Base-by-base conservation (phyloP, 2,113 vertebrate species). In the Bujurquina vittata region DNA sequence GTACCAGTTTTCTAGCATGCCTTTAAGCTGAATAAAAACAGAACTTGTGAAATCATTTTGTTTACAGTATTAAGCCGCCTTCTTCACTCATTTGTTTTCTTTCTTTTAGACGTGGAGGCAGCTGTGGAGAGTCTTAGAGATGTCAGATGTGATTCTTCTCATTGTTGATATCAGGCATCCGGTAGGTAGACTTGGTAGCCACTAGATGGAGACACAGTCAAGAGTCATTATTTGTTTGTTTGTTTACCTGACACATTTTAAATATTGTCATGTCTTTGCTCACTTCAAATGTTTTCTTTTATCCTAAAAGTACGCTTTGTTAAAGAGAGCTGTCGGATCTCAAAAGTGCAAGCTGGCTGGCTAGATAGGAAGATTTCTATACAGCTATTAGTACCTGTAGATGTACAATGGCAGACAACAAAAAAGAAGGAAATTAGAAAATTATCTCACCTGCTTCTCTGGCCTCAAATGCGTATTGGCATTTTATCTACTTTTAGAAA, bases 121-220 rank as follows among this genome's bases (percentile, higher is more conserved):
- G 89, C 94, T 99, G 9, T 99, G 97, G 97, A 94, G 97, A 52
- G 97, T 99, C 35, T 85, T 99, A 67, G 97, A 99, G 86, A 99
- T 99, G 97, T 98, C 97, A 0, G 97, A 99, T 65, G 77, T 98
- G n/a, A 81, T 98, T 65, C 91, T 99, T 29, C 95, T 99, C 52
- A 96, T 99, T 56, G 97, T 97, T 43, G 97, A 99, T 52, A 96
- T 97, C 69, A 95, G 97, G 59, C 97, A 98, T 84, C 97, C 97
- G 4, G 97, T 99, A 92, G 93, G 96, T 95, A 73, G 63, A 67
- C 7, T 22, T 4, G 9, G n/a, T 1, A 75, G 55, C 87, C 93
- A 93, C 88, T 84, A 93, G 92, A 86, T 84, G 90, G 94, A 79
- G 90, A 80, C 84, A 91, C 2, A 79, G 59, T 65, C 87, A 79